These are phyloP conservation scores for Unio delphinus DNA, from an alignment of 2,888 invertebrate species.

Conservation along the genomic window DNA sequence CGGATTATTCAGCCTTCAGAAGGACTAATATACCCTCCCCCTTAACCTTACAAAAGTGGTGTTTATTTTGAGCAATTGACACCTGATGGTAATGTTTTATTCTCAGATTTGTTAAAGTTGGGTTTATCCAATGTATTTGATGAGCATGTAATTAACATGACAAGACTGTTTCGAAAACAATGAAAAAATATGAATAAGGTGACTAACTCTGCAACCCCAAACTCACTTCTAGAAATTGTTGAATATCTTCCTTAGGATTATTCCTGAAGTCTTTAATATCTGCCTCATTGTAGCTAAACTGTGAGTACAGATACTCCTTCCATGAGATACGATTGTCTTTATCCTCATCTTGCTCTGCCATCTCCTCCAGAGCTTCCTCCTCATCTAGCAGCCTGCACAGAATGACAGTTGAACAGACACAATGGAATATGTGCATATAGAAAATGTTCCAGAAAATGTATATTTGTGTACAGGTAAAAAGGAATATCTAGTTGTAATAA, in stretches of 20 bases:
- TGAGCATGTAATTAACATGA: neutral
- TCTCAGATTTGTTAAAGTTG: neutral
- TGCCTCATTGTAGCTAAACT: slow-evolving; percentile 82
- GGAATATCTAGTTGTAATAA: too few relatives aligned
- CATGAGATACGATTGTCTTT: slow-evolving; percentile 87
- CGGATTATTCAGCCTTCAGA: too few relatives aligned
- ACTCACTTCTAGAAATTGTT: slow-evolving; percentile 48
- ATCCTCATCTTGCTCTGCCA: slow-evolving; percentile 87
- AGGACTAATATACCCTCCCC: too few relatives aligned
- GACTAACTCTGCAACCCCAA: slow-evolving; percentile 1
- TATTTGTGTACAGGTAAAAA: neutral
- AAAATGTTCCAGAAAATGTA: neutral
- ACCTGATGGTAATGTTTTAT: too few relatives aligned
- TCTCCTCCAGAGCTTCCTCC: slow-evolving; percentile 89
- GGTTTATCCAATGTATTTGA: neutral
- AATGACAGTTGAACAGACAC: slow-evolving; percentile 2
- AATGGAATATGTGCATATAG: neutral
- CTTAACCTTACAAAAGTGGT: too few relatives aligned
- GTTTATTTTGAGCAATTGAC: too few relatives aligned
- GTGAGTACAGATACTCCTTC: slow-evolving; percentile 91
- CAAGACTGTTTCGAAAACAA: neutral
- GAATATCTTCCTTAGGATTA: slow-evolving; percentile 43
- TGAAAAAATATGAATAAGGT: neutral
- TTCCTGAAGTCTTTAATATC: slow-evolving; percentile 63
- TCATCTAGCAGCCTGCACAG: slow-evolving; percentile 56